phyloP scores from a whole-genome alignment of 2,888 invertebrate genomes.

The Idaea aversata region DNA sequence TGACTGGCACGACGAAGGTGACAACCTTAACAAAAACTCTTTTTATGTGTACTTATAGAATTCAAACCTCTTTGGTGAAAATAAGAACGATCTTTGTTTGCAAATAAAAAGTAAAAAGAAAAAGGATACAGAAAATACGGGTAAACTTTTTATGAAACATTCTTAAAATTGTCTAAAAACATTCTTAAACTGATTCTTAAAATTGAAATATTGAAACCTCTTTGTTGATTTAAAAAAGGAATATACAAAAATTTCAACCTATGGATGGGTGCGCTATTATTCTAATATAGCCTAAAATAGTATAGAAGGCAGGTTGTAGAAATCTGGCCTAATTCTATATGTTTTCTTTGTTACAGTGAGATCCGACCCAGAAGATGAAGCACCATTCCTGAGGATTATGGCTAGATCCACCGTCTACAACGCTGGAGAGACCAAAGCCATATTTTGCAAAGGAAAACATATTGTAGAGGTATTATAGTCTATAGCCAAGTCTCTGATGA shows the following conservation, averaged over 20 bases:
- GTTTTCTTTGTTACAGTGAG: slow-evolving; percentile 43
- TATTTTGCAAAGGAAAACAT: slow-evolving; percentile 64
- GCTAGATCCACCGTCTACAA: slow-evolving; percentile 61
- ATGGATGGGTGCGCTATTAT: no score
- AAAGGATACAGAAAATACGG: neutral
- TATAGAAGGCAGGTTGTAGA: neutral
- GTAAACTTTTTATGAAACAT: neutral
- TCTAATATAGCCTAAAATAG: neutral
- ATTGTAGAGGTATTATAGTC: slow-evolving; percentile 46
- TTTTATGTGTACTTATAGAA: neutral
- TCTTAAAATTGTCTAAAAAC: no score
- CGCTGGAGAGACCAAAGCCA: slow-evolving; percentile 60
- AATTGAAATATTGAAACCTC: no score
- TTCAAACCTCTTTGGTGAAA: neutral
- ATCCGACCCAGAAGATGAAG: slow-evolving; percentile 43
- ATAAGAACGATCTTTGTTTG: neutral
- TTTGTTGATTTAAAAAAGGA: no score
- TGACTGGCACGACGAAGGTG: neutral
- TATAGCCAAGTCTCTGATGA: neutral
- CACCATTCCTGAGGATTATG: slow-evolving; percentile 53
- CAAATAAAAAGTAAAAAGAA: neutral
- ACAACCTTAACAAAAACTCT: neutral
- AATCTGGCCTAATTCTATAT: neutral
- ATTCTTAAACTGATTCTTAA: no score
- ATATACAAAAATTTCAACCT: no score